phyloP scores from a whole-genome alignment of 2,888 invertebrate genomes.

The Mythimna pallens region DNA sequence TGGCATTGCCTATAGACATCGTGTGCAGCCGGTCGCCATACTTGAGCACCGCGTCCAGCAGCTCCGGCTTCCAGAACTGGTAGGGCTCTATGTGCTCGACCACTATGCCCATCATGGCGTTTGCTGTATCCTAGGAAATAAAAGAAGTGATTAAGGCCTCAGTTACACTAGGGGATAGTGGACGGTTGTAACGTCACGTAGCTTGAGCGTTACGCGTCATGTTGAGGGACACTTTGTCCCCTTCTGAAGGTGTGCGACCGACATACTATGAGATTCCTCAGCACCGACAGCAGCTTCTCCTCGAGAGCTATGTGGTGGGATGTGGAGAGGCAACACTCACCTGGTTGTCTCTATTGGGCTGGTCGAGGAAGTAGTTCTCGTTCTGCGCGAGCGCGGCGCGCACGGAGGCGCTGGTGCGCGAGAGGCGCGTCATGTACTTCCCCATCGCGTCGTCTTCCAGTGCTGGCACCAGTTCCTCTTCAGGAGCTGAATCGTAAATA shows the following conservation, averaged over 20 bases:
- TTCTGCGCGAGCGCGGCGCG: constrained; percentile 82
- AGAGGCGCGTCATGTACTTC: constrained; percentile 73
- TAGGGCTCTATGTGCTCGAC: constrained; percentile 91
- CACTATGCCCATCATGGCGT: constrained; percentile 90
- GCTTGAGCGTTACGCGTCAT: too few species aligned
- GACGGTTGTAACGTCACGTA: too few species aligned
- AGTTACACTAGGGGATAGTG: too few species aligned
- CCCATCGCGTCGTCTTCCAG: constrained; percentile 79
- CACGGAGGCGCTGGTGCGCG: constrained; percentile 77
- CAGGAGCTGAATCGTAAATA: not conserved
- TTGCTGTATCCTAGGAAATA: constrained; percentile 87
- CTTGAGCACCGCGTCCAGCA: constrained; percentile 91
- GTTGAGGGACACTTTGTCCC: too few species aligned
- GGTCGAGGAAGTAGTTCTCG: constrained; percentile 84
- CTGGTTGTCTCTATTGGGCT: constrained; percentile 84
- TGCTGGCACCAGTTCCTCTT: constrained; percentile 76
- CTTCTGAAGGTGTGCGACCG: too few species aligned
- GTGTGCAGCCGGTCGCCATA: constrained; percentile 92
- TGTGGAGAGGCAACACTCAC: constrained; percentile 60
- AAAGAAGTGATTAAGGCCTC: not conserved
- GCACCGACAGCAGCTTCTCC: not conserved
- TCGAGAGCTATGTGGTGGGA: not conserved
- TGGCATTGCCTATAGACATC: constrained; percentile 79
- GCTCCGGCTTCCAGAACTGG: constrained; percentile 88
- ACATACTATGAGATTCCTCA: too few species aligned